Conservation (phyloP, 2,888 invertebrate species). For the Sicus ferrugineus region DNA sequence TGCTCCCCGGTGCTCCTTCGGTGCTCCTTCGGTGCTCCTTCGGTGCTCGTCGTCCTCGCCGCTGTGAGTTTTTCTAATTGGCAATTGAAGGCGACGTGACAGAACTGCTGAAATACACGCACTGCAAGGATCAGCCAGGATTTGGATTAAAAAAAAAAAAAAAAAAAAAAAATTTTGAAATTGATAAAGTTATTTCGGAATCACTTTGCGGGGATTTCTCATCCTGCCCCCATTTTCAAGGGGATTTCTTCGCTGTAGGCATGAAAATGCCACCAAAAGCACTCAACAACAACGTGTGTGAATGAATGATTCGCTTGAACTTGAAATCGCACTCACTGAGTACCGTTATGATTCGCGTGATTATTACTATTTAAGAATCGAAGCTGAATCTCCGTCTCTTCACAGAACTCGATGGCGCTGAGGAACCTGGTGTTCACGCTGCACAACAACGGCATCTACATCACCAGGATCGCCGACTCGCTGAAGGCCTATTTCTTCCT, state of each 20-base stretch:
- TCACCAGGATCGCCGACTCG: conserved; percentile 58
- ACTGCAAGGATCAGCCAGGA: no score
- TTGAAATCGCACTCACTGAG: no score
- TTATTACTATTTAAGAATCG: no score
- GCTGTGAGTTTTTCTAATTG: conserved; percentile 52
- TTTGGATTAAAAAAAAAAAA: no score
- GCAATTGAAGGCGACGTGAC: conserved; percentile 57
- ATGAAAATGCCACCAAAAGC: no score
- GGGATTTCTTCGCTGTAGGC: no score
- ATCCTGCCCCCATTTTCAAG: no score
- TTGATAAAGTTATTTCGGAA: not conserved
- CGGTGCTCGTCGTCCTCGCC: no score
- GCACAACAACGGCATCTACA: conserved; percentile 59
- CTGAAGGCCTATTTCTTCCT: conserved; percentile 61
- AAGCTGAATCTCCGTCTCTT: no score
- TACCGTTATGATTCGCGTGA: no score
- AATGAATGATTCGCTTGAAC: no score
- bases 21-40: not conserved
- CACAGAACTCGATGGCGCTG: conserved; percentile 57
- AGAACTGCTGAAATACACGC: conserved; percentile 46
- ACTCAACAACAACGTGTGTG: no score
- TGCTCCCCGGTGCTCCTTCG: not conserved
- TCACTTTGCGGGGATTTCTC: not conserved
- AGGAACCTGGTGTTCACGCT: conserved; percentile 55
- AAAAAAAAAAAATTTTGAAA: not conserved